Percentiles rank a stretch among this genome's conserved stretches.
Conservation (phyloP, 2,888 invertebrate species). For the Lutraria lutraria region DNA sequence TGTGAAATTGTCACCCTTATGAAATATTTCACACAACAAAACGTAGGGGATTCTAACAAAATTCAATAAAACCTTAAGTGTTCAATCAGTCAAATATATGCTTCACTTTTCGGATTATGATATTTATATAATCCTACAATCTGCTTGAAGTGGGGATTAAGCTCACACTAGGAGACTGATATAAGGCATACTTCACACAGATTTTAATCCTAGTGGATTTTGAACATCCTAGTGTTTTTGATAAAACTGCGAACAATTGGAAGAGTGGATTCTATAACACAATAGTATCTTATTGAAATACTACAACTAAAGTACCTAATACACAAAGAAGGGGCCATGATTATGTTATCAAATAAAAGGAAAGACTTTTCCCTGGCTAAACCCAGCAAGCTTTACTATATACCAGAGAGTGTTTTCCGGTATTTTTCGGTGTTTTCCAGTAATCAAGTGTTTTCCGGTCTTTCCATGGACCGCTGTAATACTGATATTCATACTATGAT, state of each 20-base stretch:
- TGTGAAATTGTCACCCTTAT: constrained; percentile 1
- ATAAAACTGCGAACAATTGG: background rate
- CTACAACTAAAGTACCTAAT: no score
- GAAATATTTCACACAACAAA: constrained; percentile 11
- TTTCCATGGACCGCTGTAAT: no score
- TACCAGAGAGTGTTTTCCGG: no score
- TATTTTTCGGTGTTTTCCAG: no score
- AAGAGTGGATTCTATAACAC: background rate
- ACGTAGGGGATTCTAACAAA: background rate
- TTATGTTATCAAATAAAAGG: no score
- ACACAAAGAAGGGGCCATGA: no score
- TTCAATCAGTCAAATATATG: background rate
- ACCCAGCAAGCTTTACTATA: no score
- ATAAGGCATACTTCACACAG: background rate
- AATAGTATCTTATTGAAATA: background rate
- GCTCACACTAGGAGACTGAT: background rate
- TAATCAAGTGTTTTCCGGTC: no score
- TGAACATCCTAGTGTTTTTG: background rate
- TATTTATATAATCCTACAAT: background rate
- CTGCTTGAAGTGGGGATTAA: constrained; percentile 13
- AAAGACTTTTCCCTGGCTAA: no score
- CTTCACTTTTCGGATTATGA: constrained; percentile 1
- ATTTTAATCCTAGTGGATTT: constrained; percentile 1
- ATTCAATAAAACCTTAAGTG: background rate
- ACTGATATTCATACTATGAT: no score